A percentile compares a stretch with the other conserved stretches of the same genome.
These are phyloP conservation scores for Trichonephila inaurata DNA, from an alignment of 1,140 invertebrate genomes.

Conservation along the genomic window DNA sequence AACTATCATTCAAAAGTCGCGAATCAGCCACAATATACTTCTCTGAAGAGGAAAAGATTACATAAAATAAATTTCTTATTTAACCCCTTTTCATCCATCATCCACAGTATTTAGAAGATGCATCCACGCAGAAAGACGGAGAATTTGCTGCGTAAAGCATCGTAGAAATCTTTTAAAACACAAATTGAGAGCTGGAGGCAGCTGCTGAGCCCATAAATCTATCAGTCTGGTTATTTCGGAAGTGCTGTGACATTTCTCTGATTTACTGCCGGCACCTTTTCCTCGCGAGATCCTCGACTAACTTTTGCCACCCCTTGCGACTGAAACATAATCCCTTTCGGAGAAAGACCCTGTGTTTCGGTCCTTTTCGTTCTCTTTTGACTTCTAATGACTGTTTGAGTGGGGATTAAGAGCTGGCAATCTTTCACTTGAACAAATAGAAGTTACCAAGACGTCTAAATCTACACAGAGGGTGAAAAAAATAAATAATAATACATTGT, in stretches of 20 bases:
- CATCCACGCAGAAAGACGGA: background rate
- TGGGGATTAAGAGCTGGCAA: background rate
- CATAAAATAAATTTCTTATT: no score
- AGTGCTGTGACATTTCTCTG: background rate
- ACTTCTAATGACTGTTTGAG: conserved; percentile 40
- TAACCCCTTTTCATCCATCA: no score
- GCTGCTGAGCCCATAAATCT: conserved; percentile 51
- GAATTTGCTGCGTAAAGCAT: background rate
- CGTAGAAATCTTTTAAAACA: conserved; percentile 17
- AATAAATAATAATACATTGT: background rate
- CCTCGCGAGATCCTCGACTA: background rate
- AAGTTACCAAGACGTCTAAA: background rate
- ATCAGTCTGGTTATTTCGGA: background rate
- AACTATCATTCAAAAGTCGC: no score
- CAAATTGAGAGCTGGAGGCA: background rate
- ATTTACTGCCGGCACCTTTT: conserved; percentile 20
- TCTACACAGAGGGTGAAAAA: background rate
- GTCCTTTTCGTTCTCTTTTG: background rate
- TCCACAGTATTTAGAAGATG: no score
- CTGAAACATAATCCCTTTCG: background rate
- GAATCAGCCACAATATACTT: no score
- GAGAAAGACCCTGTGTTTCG: background rate
- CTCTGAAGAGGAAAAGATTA: no score
- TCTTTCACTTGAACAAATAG: background rate
- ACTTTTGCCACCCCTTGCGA: background rate